Base-by-base conservation (phyloP, 2,888 invertebrate genomes). In the Microchrysa polita region DNA sequence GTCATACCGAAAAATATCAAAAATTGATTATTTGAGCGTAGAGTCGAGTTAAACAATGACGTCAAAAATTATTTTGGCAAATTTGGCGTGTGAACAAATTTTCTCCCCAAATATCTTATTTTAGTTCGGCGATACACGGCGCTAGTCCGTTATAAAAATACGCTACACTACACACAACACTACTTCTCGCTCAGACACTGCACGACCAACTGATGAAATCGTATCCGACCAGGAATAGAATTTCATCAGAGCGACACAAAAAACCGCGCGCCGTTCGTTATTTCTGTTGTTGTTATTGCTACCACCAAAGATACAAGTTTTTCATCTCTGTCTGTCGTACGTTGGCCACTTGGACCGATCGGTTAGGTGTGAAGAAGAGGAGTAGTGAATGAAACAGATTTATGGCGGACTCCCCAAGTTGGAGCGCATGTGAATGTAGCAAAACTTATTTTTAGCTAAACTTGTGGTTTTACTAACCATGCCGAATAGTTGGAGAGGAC, bases 161-260 rank as follows among this genome's bases (percentile, higher is more conserved):
- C 65, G 23, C 65, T 40, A 18, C 72, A 57, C 10, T n/a, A 40
- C 71, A 55, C 34, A 57, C 34, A 18, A 48, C 34, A 77, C 77
- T 78, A 80, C 80, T 79, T 78, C 79, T 79, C 80, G 80, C 78
- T 77, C 78, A 79, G 79, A 80, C 79, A 79, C 78, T 78, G 79
- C 77, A 79, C 79, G 79, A 79, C 79, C 79, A 81, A 81, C 81
- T 81, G 74, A 79, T 78, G 78, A 77, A 78, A 79, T 78, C 75
- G 77, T 79, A 79, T 79, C 78, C 78, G 79, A 79, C 78, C 79
- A 78, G 78, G 78, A 79, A 77, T 78, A 77, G 77, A 78, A 77
- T 78, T 78, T 78, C 78, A 78, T 78, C 77, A 76, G 74, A 72
- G 27, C 27, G 59, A 60, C 22, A 59, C 23, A 23, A 34, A n/a